A percentile compares a stretch with the other conserved stretches of the same genome.
Conservation (phyloP, 30 jellyfish, hydroid and myxozoan genomes). For the Mastigias papua region DNA sequence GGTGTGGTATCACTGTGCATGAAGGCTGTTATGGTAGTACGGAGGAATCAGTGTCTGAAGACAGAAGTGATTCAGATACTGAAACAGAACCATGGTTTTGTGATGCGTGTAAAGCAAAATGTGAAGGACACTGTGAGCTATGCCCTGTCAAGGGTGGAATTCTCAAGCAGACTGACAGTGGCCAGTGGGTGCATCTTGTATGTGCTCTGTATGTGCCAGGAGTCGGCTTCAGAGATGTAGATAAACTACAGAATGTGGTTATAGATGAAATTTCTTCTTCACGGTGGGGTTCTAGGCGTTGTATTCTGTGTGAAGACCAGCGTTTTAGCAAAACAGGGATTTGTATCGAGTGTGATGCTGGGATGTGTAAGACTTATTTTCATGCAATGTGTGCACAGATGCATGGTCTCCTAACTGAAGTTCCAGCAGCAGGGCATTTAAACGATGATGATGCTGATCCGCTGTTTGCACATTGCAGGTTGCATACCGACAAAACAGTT, state of each 20-base stretch:
- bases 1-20: slow-evolving; percentile 94
- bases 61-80: slow-evolving; percentile 86
- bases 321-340: slow-evolving; percentile 92
- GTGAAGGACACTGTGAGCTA: slow-evolving; percentile 80
- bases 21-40: slow-evolving; percentile 99
- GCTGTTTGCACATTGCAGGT: slow-evolving; percentile 92
- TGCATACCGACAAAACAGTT: slow-evolving; percentile 86
- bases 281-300: slow-evolving; percentile 88
- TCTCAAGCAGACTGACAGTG: slow-evolving; percentile 86
- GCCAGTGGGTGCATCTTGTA: slow-evolving; percentile 95
- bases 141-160: slow-evolving; percentile 96
- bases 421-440: slow-evolving; percentile 85
- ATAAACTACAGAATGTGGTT: slow-evolving; percentile 84
- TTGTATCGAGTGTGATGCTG: slow-evolving; percentile 97
- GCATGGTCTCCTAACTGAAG: slow-evolving; percentile 91
- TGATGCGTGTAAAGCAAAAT: slow-evolving; percentile 96
- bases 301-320: slow-evolving; percentile 88
- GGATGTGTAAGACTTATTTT: slow-evolving; percentile 86
- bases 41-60: slow-evolving; percentile 61
- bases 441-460: slow-evolving; percentile 88
- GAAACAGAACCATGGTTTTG: slow-evolving; percentile 99
- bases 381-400: slow-evolving; percentile 97
- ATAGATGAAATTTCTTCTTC: slow-evolving; percentile 83
- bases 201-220: slow-evolving; percentile 98
- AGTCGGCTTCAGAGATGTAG: slow-evolving; percentile 90